Conservation (phyloP, 2,888 invertebrate genomes). For the Ophonus ardosiacus region DNA sequence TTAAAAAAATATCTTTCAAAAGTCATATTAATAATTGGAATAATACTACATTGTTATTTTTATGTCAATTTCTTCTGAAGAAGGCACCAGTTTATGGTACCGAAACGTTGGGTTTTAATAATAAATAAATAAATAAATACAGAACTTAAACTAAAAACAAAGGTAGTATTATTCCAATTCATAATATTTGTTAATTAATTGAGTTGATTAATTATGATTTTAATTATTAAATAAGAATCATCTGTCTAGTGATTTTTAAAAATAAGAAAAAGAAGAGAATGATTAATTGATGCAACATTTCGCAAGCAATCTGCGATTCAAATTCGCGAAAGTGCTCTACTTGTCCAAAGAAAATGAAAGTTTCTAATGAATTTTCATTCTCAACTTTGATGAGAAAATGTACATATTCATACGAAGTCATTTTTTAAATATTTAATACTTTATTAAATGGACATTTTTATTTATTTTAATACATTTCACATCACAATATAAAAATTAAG, state of each 20-base stretch:
- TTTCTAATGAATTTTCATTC: slow-evolving; percentile 45
- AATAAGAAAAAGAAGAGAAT: background rate
- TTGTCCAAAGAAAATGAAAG: slow-evolving; percentile 52
- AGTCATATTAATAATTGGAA: too few relatives aligned
- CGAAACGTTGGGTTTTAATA: too few relatives aligned
- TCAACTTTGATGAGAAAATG: background rate
- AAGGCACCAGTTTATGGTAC: too few relatives aligned
- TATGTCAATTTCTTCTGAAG: too few relatives aligned
- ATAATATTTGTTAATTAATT: background rate
- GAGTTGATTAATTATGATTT: background rate
- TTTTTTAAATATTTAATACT: background rate
- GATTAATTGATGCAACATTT: background rate
- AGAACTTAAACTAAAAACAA: too few relatives aligned
- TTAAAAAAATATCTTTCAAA: too few relatives aligned
- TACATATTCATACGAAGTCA: background rate
- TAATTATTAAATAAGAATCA: background rate
- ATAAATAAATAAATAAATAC: too few relatives aligned
- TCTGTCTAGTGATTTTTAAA: background rate
- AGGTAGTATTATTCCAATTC: too few relatives aligned
- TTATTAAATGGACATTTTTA: background rate
- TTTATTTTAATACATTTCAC: background rate
- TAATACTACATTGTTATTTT: too few relatives aligned
- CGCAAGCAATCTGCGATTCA: background rate
- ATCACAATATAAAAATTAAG: background rate
- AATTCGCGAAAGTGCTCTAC: slow-evolving; percentile 49